Percentiles rank a stretch among this genome's conserved stretches.
Evolutionary conservation across 2,888 invertebrate genomes (phyloP).

Genomic region (Lasioglossum calceatum): DNA sequence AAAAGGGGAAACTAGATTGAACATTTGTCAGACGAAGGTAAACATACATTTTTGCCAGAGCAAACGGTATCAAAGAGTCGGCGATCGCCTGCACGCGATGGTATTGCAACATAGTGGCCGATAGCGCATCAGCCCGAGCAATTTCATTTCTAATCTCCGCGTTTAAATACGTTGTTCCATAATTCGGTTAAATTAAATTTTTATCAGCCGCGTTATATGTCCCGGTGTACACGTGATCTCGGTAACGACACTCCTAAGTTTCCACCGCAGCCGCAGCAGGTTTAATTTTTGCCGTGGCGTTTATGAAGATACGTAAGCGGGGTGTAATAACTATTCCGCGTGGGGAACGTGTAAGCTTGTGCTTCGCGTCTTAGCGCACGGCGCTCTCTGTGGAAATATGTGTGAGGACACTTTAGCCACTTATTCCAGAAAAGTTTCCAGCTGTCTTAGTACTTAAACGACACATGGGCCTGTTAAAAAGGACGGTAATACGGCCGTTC

Average conservation of each 20-base stretch:
- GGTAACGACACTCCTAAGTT: background rate
- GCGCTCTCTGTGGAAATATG: background rate
- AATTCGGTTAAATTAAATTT: background rate
- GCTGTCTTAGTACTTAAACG: constrained; percentile 3
- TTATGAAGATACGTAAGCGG: constrained; percentile 1
- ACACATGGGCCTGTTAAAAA: constrained; percentile 10
- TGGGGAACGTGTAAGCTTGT: background rate
- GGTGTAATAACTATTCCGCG: background rate
- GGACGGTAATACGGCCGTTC: background rate
- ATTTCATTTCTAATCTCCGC: constrained; percentile 4
- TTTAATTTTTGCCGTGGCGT: constrained; percentile 2
- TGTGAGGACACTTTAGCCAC: background rate
- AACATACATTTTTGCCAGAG: background rate
- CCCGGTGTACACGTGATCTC: background rate
- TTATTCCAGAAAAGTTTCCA: constrained; percentile 5
- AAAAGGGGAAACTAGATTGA: background rate
- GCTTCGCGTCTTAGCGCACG: background rate
- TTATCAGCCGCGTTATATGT: background rate
- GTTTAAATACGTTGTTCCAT: background rate
- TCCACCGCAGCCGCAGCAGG: background rate
- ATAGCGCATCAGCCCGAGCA: background rate
- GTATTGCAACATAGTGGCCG: background rate
- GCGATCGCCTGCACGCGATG: background rate
- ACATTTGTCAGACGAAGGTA: background rate
- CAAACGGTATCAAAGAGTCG: background rate